Evolutionary conservation across 2,888 invertebrate species (phyloP).

Genomic region (Dryobotodes eremita): DNA sequence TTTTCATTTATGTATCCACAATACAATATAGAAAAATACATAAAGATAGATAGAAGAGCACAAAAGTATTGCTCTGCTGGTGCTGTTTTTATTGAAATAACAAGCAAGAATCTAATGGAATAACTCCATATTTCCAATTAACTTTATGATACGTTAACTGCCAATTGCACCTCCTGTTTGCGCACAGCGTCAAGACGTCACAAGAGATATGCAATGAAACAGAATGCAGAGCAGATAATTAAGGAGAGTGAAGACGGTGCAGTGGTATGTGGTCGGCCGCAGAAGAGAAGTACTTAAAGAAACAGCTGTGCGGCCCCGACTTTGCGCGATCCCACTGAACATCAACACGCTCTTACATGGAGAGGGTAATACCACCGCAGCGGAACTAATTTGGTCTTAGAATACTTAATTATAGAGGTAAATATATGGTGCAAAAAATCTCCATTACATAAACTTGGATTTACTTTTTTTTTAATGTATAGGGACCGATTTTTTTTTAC

Average conservation of each 20-base stretch:
- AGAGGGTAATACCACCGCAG: conserved; percentile 68
- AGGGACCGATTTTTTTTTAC: neutral
- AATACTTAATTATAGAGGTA: no score
- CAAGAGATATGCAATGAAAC: conserved; percentile 17
- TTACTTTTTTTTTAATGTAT: no score
- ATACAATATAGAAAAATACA: neutral
- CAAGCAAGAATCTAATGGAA: neutral
- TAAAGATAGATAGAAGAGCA: neutral
- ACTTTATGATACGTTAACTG: neutral
- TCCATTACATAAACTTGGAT: neutral
- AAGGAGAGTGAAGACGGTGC: conserved; percentile 72
- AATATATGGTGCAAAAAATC: neutral
- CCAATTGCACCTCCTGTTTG: neutral
- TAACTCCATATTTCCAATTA: neutral
- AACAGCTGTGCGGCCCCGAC: conserved; percentile 77
- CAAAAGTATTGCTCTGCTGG: neutral
- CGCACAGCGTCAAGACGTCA: neutral
- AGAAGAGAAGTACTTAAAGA: conserved; percentile 81
- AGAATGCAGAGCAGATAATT: conserved; percentile 42
- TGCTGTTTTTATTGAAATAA: neutral
- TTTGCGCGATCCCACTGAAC: conserved; percentile 66
- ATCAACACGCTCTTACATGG: conserved; percentile 59
- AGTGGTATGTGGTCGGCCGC: conserved; percentile 71
- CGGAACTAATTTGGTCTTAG: neutral
- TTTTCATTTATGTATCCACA: neutral